Conservation (phyloP, 2,888 invertebrate species). For the Merodon equestris region DNA sequence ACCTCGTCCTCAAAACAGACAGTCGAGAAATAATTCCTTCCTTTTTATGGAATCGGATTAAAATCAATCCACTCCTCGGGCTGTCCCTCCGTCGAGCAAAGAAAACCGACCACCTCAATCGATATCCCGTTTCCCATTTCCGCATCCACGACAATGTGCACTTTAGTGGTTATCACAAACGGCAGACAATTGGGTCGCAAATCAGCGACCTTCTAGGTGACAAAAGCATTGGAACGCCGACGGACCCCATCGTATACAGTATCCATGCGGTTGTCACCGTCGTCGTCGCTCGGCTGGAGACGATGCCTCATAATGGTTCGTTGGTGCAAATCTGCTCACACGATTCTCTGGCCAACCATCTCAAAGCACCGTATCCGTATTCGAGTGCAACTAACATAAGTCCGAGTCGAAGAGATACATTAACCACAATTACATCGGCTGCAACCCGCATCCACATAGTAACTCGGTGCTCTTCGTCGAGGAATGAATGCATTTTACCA, state of each 20-base stretch:
- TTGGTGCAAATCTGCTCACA: conserved; percentile 13
- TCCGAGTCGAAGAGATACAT: conserved; percentile 27
- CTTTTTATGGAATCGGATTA: no score
- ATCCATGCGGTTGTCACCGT: conserved; percentile 4
- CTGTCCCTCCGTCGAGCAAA: no score
- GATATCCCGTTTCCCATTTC: conserved; percentile 12
- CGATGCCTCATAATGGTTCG: conserved; percentile 22
- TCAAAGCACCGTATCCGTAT: conserved; percentile 17
- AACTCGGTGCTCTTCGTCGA: neutral
- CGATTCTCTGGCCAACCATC: conserved; percentile 30
- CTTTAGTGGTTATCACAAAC: conserved; percentile 33
- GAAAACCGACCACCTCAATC: no score
- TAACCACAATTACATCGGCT: conserved; percentile 28
- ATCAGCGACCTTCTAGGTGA: conserved; percentile 48
- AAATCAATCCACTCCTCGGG: no score
- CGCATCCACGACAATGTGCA: conserved; percentile 17
- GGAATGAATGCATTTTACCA: conserved; percentile 13
- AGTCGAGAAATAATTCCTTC: no score
- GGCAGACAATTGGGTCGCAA: conserved; percentile 46
- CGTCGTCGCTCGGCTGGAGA: no score
- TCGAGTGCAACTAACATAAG: conserved; percentile 29
- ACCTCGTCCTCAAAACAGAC: no score
- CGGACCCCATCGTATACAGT: conserved; percentile 5
- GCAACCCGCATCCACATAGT: conserved; percentile 14
- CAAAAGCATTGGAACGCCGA: conserved; percentile 41